Evolutionary conservation across 2,888 invertebrate genomes (phyloP).

Genomic region (Meteorus cinctellus): DNA sequence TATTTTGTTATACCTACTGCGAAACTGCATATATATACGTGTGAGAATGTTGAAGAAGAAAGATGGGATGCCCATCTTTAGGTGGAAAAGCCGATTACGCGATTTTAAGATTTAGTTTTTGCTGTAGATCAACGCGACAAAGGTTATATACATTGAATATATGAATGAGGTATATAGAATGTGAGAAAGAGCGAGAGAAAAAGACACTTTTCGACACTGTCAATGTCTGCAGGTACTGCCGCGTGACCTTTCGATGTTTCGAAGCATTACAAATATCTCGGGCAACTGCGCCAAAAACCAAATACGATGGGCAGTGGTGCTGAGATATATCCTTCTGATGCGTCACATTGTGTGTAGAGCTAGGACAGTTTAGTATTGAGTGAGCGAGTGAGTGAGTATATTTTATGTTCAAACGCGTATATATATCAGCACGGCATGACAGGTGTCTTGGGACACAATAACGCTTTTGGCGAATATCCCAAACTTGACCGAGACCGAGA

Average conservation of each 20-base stretch:
- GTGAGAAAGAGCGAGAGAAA: slow-evolving; percentile 3
- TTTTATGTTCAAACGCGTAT: not conserved
- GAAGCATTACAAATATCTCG: slow-evolving; percentile 59
- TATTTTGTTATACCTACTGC: slow-evolving; percentile 17
- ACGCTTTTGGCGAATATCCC: not conserved
- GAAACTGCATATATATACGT: not conserved
- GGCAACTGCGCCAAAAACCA: slow-evolving; percentile 41
- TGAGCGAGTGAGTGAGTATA: not conserved
- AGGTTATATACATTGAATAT: slow-evolving; percentile 18
- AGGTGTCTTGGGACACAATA: slow-evolving; percentile 42
- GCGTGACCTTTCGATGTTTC: slow-evolving; percentile 61
- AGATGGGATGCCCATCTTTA: slow-evolving; percentile 10
- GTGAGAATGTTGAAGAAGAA: slow-evolving; percentile 23
- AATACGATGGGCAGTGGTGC: not conserved
- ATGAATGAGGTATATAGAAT: not conserved
- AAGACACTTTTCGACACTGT: slow-evolving; percentile 41
- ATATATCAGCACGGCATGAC: slow-evolving; percentile 35
- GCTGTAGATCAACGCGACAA: slow-evolving; percentile 42
- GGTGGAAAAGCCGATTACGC: slow-evolving; percentile 49
- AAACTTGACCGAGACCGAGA: slow-evolving; percentile 26
- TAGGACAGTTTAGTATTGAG: not conserved
- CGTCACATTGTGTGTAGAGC: not conserved
- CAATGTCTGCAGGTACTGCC: slow-evolving; percentile 57
- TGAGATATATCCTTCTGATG: not conserved
- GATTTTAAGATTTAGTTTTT: slow-evolving; percentile 36